Evolutionary conservation across 1,140 invertebrate genomes (phyloP), one percentile per base, ranked within the genome.

Genomic region (Sinella curviseta): DNA sequence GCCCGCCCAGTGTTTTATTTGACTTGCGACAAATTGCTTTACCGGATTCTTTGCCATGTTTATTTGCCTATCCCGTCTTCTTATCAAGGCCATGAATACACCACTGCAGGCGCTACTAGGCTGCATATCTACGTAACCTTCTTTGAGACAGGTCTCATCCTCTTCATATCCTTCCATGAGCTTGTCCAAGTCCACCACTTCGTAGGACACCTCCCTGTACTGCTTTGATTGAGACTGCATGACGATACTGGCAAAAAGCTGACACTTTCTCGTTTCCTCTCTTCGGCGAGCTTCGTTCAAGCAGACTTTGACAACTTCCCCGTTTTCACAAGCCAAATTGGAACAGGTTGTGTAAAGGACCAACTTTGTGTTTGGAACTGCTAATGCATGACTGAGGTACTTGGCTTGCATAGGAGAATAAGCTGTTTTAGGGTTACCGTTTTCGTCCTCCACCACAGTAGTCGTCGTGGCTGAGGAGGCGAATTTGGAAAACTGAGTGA

Each of bases 301-400:
- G 28, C 57, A 36, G 54, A 35, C n/a, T 24, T 54, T 48, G 3
- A 82, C 81, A 34, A 82, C 76, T 34, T 79, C 78, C 8, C 14
- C 26, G 30, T 82, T 82, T 73, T 82, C 81, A 8, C 74, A 31
- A 8, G n/a, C 26, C 4, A 82, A 60, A 24, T 80, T 28, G 0
- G 81, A 82, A 28, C 81, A 82, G 20, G 81, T 82, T 54, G 81
- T 82, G 74, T 82, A 82, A 39, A 82, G 24, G 14, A 79, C 31
- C 28, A 82, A 36, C 67, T 80, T 82, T 1, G 73, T 76, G 55
- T 82, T 78, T 1, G 76, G 60, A 30, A 82, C 77, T 16, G 17
- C 34, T 2, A 82, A 36, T 3, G 81, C 81, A 73, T 82, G 81
- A 28, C 76, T 78, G 1, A 82, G 67, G 33, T 36, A 80, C 57